Evolutionary conservation across 53 echinoderm and acorn worm genomes (phyloP).

Genomic region (Zoroaster sp.): DNA sequence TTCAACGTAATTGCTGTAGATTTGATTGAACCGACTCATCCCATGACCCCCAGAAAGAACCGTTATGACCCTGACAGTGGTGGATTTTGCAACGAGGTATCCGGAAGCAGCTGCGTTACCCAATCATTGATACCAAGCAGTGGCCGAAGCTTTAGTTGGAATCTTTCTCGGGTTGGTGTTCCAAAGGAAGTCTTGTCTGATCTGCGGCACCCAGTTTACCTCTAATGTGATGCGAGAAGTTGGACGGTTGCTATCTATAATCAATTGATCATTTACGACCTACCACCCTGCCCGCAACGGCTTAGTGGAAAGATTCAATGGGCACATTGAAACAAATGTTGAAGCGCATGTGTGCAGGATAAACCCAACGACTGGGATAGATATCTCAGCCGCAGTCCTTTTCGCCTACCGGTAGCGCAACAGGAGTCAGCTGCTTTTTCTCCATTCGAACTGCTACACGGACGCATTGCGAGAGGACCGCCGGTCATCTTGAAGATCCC

Average conservation of each 20-base stretch:
- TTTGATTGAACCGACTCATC: no score
- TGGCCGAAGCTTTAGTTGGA: constrained; percentile 43
- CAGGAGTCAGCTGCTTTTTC: constrained; percentile 58
- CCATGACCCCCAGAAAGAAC: no score
- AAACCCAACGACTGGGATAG: constrained; percentile 57
- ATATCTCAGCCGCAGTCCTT: constrained; percentile 35
- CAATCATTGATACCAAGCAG: constrained; percentile 16
- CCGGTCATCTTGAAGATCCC: constrained; percentile 48
- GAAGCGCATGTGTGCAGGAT: constrained; percentile 53
- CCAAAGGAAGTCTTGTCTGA: constrained; percentile 61
- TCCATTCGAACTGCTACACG: constrained; percentile 62
- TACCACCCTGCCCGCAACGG: constrained; percentile 60
- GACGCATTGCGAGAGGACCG: constrained; percentile 55
- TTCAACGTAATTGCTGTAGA: no score
- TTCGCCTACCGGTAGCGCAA: constrained; percentile 56
- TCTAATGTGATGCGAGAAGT: constrained; percentile 62
- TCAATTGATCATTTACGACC: constrained; percentile 32
- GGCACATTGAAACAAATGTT: constrained; percentile 50
- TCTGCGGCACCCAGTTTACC: constrained; percentile 52
- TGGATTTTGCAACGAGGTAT: constrained; percentile 50
- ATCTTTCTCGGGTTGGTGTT: constrained; percentile 65
- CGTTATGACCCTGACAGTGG: constrained; percentile 54
- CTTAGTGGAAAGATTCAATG: constrained; percentile 60
- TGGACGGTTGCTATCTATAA: constrained; percentile 36
- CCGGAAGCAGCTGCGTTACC: constrained; percentile 55